A percentile compares a stretch with the other conserved stretches of the same genome.
Conservation (phyloP, 2,113 vertebrate genomes). For the Etia nguti region DNA sequence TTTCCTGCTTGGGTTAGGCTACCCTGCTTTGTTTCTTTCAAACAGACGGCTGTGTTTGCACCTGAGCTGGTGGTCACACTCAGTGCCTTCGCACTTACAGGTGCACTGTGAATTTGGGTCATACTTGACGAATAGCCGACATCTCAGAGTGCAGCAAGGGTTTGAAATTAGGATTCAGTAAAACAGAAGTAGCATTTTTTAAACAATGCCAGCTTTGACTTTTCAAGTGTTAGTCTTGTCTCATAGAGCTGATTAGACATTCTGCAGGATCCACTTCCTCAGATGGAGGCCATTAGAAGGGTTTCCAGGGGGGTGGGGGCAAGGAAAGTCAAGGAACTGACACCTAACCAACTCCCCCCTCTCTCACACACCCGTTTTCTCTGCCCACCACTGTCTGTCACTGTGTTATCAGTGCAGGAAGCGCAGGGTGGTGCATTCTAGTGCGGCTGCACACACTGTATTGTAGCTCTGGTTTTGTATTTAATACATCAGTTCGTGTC, state of each 20-base stretch:
- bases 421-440: slow-evolving; percentile 60
- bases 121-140: not conserved
- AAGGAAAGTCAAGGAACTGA: slow-evolving; percentile 64
- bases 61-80: slow-evolving; percentile 29
- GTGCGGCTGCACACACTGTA: slow-evolving; percentile 25
- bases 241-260: slow-evolving; percentile 61
- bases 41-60: slow-evolving; percentile 11
- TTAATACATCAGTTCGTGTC: not conserved
- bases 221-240: slow-evolving; percentile 52
- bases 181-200: not conserved
- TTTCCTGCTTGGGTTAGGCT: slow-evolving; percentile 64
- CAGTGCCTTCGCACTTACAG: not conserved
- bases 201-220: slow-evolving; percentile 24
- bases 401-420: slow-evolving; percentile 76
- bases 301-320: slow-evolving; percentile 7
- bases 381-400: slow-evolving; percentile 48
- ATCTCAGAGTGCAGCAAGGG: not conserved
- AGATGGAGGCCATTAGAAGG: slow-evolving; percentile 50
- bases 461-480: not conserved
- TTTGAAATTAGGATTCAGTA: not conserved
- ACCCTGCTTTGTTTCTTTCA: slow-evolving; percentile 42
- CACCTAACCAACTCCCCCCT: slow-evolving; percentile 16
- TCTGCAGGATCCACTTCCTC: slow-evolving; percentile 65
- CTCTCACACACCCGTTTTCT: not conserved
- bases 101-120: not conserved